Percentiles rank a stretch among this genome's conserved stretches.
These are phyloP conservation scores for Dipodomys ordii DNA, from an alignment of 2,113 vertebrate genomes.

Conservation along the genomic window DNA sequence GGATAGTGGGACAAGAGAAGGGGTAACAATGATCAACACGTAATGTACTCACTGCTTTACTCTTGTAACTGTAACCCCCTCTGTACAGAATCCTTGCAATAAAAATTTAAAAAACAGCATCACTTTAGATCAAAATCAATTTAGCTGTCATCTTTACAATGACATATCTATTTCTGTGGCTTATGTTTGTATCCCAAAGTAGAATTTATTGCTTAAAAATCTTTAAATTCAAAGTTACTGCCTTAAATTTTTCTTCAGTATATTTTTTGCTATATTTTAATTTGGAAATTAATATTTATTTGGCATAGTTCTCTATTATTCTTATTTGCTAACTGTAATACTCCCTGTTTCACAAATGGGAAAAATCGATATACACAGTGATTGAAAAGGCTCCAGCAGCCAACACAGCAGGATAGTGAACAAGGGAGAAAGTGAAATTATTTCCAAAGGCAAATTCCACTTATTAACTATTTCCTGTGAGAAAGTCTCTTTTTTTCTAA, in stretches of 20 bases:
- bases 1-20: no score
- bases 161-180: background rate
- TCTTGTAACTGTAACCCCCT: no score
- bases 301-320: background rate
- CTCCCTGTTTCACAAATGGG: conserved; percentile 9
- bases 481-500: conserved; percentile 17
- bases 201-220: conserved; percentile 30
- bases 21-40: no score
- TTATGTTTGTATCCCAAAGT: background rate
- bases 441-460: conserved; percentile 47
- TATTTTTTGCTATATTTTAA: background rate
- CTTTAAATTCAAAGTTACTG: conserved; percentile 26
- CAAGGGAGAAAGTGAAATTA: conserved; percentile 14
- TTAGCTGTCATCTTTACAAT: background rate
- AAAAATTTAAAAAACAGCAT: background rate
- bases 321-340: background rate
- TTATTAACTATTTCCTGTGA: conserved; percentile 15
- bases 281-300: conserved; percentile 5
- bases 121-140: conserved; percentile 24
- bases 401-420: background rate
- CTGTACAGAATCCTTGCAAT: no score
- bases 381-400: conserved; percentile 8
- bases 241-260: background rate
- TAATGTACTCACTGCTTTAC: no score
- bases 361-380: conserved; percentile 27